These are phyloP conservation scores for Bradypodion ventrale DNA, from an alignment of 2,797 vertebrate species.

Conservation along the genomic window DNA sequence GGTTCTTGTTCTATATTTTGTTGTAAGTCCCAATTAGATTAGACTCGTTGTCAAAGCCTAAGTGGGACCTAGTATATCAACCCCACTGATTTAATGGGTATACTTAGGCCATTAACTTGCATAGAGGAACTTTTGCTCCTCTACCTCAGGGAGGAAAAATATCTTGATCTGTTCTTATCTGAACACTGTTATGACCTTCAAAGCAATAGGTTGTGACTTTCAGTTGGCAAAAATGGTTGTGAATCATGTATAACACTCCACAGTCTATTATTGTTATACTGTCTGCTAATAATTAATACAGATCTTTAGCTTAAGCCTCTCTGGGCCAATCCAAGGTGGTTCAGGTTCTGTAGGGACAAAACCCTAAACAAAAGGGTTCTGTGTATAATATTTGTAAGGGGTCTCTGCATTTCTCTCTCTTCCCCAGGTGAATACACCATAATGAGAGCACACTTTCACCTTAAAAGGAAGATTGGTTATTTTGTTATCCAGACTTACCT, in stretches of 20 bases:
- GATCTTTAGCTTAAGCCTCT: not conserved
- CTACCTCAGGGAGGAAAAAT: not conserved
- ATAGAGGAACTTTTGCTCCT: not conserved
- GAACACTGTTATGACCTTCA: not conserved
- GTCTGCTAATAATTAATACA: too few species aligned
- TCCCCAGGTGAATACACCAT: constrained; percentile 92
- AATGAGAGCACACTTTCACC: constrained; percentile 97
- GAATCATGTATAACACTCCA: not conserved
- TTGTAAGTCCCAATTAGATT: too few species aligned
- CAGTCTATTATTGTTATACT: not conserved
- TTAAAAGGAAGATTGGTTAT: constrained; percentile 98
- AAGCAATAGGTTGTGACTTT: not conserved
- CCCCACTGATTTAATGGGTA: too few species aligned
- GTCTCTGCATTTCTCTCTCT: constrained; percentile 15
- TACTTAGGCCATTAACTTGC: too few species aligned
- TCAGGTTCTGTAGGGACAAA: not conserved
- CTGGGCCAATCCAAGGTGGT: not conserved
- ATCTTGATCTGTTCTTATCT: not conserved
- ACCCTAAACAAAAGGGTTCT: not conserved
- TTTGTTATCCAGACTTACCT: constrained; percentile 99
- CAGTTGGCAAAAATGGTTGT: not conserved
- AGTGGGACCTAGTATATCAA: too few species aligned
- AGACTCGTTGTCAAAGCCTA: too few species aligned
- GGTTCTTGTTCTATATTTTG: too few species aligned
- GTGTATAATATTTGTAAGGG: constrained; percentile 3